Conservation (phyloP, 1,140 invertebrate genomes). For the Cylas formicarius region DNA sequence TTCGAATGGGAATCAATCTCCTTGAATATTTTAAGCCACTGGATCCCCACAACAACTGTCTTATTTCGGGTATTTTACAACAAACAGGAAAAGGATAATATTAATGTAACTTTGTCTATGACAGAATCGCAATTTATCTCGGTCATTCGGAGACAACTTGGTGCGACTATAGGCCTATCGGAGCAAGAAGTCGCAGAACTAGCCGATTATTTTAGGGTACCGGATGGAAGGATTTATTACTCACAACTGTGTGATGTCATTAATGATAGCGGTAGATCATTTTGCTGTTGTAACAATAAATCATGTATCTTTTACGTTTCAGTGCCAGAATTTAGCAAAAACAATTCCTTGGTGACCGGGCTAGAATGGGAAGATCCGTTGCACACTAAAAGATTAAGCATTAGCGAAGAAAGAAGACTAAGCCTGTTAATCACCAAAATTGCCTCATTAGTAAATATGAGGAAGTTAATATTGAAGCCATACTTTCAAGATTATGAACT, state of each 20-base stretch:
- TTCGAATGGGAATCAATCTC: conserved; percentile 58
- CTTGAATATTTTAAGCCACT: conserved; percentile 58
- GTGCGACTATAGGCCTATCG: conserved; percentile 53
- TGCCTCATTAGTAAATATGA: conserved; percentile 47
- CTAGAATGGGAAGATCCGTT: conserved; percentile 57
- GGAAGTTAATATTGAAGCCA: conserved; percentile 53
- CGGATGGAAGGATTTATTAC: conserved; percentile 64
- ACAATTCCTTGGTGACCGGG: conserved; percentile 45
- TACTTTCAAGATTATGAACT: conserved; percentile 72
- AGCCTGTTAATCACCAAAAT: conserved; percentile 61
- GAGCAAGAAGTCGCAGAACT: conserved; percentile 61
- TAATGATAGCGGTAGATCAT: conserved; percentile 47
- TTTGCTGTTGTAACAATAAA: conserved; percentile 3
- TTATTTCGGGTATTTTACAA: conserved; percentile 53
- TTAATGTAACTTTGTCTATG: conserved; percentile 17
- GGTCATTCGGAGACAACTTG: conserved; percentile 55
- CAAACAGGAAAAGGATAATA: conserved; percentile 2
- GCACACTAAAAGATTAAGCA: conserved; percentile 52
- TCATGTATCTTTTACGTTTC: conserved; percentile 12
- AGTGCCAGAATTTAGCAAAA: conserved; percentile 46
- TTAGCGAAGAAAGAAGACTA: conserved; percentile 53
- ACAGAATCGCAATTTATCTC: conserved; percentile 62
- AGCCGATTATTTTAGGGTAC: conserved; percentile 64
- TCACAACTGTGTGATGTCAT: conserved; percentile 63
- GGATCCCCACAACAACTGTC: conserved; percentile 55